Percentiles rank a stretch among this genome's conserved stretches.
Conservation (phyloP, 2,113 vertebrate genomes). For the Vireo altiloquus region DNA sequence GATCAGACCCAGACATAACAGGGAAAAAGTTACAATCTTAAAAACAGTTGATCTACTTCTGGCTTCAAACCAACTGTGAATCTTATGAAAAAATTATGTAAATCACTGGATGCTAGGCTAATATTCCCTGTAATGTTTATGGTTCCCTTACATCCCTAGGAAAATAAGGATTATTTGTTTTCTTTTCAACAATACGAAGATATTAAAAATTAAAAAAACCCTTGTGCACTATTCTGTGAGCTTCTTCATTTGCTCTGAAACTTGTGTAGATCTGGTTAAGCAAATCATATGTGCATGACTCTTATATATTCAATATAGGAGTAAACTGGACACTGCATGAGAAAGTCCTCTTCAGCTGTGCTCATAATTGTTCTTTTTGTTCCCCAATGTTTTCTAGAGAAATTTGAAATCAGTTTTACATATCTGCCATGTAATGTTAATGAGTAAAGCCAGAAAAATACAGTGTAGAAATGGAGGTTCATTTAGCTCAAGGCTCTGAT, state of each 20-base stretch:
- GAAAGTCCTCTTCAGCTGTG: not conserved
- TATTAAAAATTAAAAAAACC: not conserved
- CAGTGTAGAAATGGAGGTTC: not conserved
- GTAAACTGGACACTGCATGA: not conserved
- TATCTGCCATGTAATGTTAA: not conserved
- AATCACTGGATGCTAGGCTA: not conserved
- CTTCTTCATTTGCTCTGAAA: not conserved
- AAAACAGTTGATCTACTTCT: conserved; percentile 50
- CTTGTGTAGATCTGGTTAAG: not conserved
- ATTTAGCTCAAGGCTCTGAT: conserved; percentile 23
- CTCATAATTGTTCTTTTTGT: not conserved
- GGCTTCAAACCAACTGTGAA: conserved; percentile 54
- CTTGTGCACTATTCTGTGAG: not conserved
- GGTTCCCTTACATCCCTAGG: not conserved
- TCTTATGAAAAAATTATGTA: conserved; percentile 38
- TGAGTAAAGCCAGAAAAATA: not conserved
- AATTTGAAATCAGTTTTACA: not conserved
- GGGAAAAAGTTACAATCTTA: conserved; percentile 41
- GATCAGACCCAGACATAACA: not conserved
- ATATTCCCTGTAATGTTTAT: conserved; percentile 48
- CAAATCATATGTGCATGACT: not conserved
- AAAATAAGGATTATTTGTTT: conserved; percentile 49
- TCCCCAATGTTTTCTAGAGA: not conserved
- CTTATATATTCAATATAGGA: too few relatives aligned
- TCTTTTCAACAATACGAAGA: not conserved